Evolutionary conservation across 2,113 vertebrate species (phyloP).

Genomic region (Acanthochromis polyacanthus): DNA sequence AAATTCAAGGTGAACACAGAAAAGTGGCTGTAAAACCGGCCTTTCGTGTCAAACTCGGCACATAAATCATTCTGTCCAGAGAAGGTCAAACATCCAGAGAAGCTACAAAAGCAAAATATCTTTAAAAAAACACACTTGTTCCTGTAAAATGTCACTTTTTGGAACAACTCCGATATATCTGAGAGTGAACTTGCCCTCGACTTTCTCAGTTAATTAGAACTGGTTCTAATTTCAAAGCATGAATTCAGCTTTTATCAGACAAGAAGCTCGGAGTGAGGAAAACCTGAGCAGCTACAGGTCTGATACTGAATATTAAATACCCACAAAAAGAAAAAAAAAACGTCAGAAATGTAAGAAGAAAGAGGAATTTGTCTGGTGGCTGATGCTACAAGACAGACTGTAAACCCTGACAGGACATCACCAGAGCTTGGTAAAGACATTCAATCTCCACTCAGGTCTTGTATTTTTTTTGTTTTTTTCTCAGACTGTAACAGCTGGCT

Average conservation of each 20-base stretch:
- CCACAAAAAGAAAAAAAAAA: too few relatives aligned
- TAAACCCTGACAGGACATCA: constrained; percentile 61
- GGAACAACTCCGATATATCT: neutral
- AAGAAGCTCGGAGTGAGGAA: neutral
- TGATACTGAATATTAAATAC: too few relatives aligned
- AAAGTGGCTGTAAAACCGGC: too few relatives aligned
- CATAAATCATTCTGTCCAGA: too few relatives aligned
- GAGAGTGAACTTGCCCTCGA: neutral
- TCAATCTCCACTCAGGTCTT: constrained; percentile 73
- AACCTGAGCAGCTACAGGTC: too few relatives aligned
- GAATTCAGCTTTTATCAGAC: constrained; percentile 17
- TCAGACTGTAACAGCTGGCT: constrained; percentile 76
- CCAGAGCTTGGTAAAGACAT: constrained; percentile 68
- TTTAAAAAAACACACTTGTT: too few relatives aligned
- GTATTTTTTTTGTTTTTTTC: neutral
- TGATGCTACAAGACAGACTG: constrained; percentile 1
- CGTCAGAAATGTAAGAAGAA: too few relatives aligned
- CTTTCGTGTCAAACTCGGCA: too few relatives aligned
- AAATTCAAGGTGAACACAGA: too few relatives aligned
- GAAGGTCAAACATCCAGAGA: too few relatives aligned
- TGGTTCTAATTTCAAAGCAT: constrained; percentile 1
- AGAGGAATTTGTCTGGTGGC: neutral
- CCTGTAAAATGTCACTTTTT: too few relatives aligned
- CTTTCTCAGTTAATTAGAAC: neutral
- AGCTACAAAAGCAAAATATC: too few relatives aligned